Conservation (phyloP, 2,113 vertebrate species). For the Semnopithecus entellus region DNA sequence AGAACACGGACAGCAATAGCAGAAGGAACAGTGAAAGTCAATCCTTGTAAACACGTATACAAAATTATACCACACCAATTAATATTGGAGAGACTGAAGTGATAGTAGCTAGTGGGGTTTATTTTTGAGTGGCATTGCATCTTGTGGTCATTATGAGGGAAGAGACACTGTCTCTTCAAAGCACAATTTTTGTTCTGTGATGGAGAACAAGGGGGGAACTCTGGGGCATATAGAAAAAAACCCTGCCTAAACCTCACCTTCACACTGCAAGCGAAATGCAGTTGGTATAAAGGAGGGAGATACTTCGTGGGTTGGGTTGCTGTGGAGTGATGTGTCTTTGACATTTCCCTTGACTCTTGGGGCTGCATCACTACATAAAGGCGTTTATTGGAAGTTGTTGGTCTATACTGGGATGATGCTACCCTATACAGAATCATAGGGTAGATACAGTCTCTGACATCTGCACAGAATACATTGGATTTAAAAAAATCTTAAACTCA, state of each 20-base stretch:
- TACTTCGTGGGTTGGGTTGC: neutral
- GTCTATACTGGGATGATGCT: neutral
- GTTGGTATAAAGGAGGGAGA: neutral
- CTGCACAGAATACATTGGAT: neutral
- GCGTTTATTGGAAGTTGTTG: neutral
- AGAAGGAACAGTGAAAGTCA: neutral
- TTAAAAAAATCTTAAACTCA: neutral
- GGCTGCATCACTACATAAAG: neutral
- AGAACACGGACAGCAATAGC: neutral
- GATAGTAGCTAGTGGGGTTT: neutral
- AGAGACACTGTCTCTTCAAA: neutral
- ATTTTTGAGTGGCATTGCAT: neutral
- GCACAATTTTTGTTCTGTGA: constrained; percentile 13
- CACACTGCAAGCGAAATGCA: neutral
- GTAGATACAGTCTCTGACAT: neutral
- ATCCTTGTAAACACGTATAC: neutral
- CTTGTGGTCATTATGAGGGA: neutral
- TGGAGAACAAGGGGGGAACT: neutral
- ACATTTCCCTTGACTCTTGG: neutral
- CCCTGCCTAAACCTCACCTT: neutral
- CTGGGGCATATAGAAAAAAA: neutral
- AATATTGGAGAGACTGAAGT: neutral
- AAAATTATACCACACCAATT: neutral
- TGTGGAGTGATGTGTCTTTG: neutral
- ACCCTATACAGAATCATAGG: neutral